Evolutionary conservation across 2,113 vertebrate species (phyloP), one percentile per base, ranked within the genome.

Genomic region (Lagopus leucura): DNA sequence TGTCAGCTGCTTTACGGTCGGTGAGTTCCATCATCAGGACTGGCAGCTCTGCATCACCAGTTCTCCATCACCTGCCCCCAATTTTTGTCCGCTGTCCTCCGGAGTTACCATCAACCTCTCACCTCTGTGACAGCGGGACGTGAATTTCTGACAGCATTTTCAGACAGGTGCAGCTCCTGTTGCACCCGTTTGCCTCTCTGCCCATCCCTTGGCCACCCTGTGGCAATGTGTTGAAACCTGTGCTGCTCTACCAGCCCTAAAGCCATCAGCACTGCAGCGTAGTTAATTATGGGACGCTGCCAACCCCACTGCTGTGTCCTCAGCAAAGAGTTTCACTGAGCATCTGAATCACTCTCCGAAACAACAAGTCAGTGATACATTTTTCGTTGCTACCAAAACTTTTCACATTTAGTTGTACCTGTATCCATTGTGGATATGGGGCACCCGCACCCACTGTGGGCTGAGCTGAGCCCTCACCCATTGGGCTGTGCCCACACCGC

Each of bases 91-190:
- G 22, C 43, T 50, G 2, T 12, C 47, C n/a, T 5, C 19, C 14
- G 14, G 50, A 25, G 45, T 3, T 6, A 1, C 52, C 19, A 27
- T 6, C 13, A 3, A 8, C 24, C 32, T 36, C 60, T 30, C 11
- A 1, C 36, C 73, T 73, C 34, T 7, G 27, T 34, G 28, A 2
- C 2, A 38, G 34, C 8, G 4, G 28, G 17, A 57, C 50, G 75
- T 7, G 2, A 9, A 5, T 8, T 38, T 10, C 13, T 32, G 4
- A 25, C 0, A 18, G 6, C 45, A 28, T 81, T 45, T 67, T 64
- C 2, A 63, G 48, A 20, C 1, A 30, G 45, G 16, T 1, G 28
- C 48, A 14, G n/a, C 12, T 0, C 38, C 1, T 69, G 55, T 22
- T 50, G 60, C 6, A 52, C 4, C 50, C 25, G 7, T 27, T 27